These are phyloP conservation scores for Chaetodon trifasciatus DNA, from an alignment of 2,797 vertebrate genomes.

Conservation along the genomic window DNA sequence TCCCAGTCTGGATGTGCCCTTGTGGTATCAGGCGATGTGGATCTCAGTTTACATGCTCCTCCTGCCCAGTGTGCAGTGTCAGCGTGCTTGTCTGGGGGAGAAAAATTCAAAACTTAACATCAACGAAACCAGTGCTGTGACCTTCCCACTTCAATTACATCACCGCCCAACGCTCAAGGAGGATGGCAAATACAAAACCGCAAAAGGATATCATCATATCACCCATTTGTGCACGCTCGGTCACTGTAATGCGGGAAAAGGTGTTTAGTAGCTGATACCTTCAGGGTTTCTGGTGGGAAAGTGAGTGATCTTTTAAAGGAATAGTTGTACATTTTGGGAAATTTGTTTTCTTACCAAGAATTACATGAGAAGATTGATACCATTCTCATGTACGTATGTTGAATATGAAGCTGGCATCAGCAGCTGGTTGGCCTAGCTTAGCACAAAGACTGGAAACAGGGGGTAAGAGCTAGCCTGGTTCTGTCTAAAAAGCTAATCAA, in stretches of 20 bases:
- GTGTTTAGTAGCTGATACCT: constrained; percentile 7
- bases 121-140: constrained; percentile 65
- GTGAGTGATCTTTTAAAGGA: not conserved
- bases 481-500: not conserved
- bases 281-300: constrained; percentile 2
- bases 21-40: constrained; percentile 68
- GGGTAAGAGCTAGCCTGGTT: not conserved
- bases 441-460: not conserved
- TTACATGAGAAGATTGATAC: not conserved
- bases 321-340: not conserved
- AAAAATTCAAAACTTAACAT: constrained; percentile 75
- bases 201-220: constrained; percentile 49
- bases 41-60: constrained; percentile 80
- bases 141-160: constrained; percentile 78
- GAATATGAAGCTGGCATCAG: not conserved
- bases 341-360: not conserved
- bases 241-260: constrained; percentile 25
- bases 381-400: not conserved
- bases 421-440: not conserved
- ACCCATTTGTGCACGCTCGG: not conserved
- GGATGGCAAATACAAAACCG: constrained; percentile 64
- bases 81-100: constrained; percentile 76
- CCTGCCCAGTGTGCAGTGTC: constrained; percentile 73
- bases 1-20: constrained; percentile 63
- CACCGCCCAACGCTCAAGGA: constrained; percentile 34